Conservation (phyloP, 2,113 vertebrate genomes). For the Zosterops japonicus region DNA sequence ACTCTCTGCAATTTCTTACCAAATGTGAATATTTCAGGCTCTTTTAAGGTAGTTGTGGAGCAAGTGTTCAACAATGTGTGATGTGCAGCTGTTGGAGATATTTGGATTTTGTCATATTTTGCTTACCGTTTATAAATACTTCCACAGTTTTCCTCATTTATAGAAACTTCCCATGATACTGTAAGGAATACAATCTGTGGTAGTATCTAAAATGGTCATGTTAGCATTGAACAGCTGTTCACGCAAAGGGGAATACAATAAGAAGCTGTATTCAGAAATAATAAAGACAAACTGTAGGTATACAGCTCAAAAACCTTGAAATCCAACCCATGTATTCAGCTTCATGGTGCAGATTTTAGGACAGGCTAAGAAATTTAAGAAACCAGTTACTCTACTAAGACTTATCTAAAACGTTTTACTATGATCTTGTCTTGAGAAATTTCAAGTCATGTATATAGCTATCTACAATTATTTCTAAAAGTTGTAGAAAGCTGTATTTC, state of each 20-base stretch:
- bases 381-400: neutral
- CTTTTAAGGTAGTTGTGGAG: neutral
- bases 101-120: neutral
- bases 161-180: neutral
- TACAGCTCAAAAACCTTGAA: neutral
- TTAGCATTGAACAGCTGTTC: neutral
- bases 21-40: neutral
- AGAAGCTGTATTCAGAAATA: neutral
- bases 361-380: neutral
- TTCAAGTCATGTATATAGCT: neutral
- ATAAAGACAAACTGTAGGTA: neutral
- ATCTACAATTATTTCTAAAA: neutral
- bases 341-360: neutral
- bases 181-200: neutral
- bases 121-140: neutral
- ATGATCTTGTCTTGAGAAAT: neutral
- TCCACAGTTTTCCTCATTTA: neutral
- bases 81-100: neutral
- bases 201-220: neutral
- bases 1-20: neutral
- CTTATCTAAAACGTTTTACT: accelerated
- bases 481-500: neutral
- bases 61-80: neutral
- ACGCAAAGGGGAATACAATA: neutral
- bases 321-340: neutral